Evolutionary conservation across 2,888 invertebrate genomes (phyloP).

Genomic region (Ommatoiulus sabulosus): DNA sequence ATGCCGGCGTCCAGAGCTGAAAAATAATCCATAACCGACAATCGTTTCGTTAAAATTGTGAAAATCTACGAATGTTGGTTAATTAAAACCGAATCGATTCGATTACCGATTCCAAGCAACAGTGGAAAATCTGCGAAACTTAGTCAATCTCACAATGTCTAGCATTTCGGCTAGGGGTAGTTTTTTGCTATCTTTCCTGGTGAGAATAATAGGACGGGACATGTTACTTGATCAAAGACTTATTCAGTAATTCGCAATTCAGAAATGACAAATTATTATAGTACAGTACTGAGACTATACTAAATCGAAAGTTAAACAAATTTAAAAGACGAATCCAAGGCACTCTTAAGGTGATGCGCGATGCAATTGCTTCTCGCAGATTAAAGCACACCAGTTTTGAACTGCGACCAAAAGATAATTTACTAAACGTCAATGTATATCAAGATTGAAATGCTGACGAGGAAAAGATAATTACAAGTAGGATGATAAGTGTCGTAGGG

Average conservation of each 20-base stretch:
- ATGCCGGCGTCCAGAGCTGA: not conserved
- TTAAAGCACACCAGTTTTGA: not conserved
- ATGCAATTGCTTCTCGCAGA: not conserved
- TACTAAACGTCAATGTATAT: too few relatives aligned
- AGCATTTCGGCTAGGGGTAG: too few relatives aligned
- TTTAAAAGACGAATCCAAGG: not conserved
- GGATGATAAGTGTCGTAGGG: too few relatives aligned
- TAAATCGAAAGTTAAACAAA: not conserved
- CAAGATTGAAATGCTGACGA: too few relatives aligned
- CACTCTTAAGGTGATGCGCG: not conserved
- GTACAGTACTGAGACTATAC: not conserved
- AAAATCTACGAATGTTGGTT: not conserved
- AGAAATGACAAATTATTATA: too few relatives aligned
- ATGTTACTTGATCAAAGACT: not conserved
- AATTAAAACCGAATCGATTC: not conserved
- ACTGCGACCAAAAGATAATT: too few relatives aligned
- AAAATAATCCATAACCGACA: not conserved
- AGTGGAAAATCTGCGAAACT: constrained; percentile 26
- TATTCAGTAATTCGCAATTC: not conserved
- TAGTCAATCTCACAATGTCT: not conserved
- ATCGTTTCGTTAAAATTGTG: not conserved
- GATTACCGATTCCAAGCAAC: constrained; percentile 53
- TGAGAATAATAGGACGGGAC: not conserved
- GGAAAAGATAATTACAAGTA: too few relatives aligned
- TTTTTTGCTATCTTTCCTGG: not conserved